These are phyloP conservation scores for Leucophora obtusa DNA, from an alignment of 2,888 invertebrate species.

Conservation along the genomic window DNA sequence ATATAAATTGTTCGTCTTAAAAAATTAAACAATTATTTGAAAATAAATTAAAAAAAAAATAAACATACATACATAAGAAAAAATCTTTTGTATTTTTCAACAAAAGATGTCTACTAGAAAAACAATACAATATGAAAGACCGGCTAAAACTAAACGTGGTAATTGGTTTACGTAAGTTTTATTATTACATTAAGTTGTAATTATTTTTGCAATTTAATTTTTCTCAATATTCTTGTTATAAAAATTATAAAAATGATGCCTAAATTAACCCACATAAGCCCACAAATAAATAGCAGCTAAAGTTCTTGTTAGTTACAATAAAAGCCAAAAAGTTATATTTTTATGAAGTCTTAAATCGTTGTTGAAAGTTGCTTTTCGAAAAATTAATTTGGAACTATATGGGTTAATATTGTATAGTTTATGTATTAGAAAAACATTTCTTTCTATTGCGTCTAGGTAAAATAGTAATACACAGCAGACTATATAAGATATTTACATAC, in stretches of 20 bases:
- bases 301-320: not conserved
- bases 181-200: not conserved
- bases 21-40: constrained; percentile 10
- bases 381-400: no score
- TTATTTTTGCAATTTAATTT: not conserved
- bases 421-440: not conserved
- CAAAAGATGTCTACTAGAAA: constrained; percentile 53
- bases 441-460: constrained; percentile 24
- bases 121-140: constrained; percentile 51
- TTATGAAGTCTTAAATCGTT: no score
- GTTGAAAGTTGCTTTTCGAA: no score
- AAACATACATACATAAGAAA: constrained; percentile 20
- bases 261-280: not conserved
- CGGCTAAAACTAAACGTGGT: constrained; percentile 74
- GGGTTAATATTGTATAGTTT: no score
- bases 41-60: constrained; percentile 12
- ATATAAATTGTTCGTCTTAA: constrained; percentile 13
- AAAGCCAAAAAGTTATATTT: not conserved
- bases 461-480: constrained; percentile 26
- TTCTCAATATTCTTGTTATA: no score
- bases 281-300: no score
- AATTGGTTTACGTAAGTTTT: constrained; percentile 78
- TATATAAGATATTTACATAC: no score
- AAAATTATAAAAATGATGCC: not conserved
- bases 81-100: constrained; percentile 24